These are phyloP conservation scores for Trichomalopsis sarcophagae DNA, from an alignment of 1,140 invertebrate species.

Conservation along the genomic window DNA sequence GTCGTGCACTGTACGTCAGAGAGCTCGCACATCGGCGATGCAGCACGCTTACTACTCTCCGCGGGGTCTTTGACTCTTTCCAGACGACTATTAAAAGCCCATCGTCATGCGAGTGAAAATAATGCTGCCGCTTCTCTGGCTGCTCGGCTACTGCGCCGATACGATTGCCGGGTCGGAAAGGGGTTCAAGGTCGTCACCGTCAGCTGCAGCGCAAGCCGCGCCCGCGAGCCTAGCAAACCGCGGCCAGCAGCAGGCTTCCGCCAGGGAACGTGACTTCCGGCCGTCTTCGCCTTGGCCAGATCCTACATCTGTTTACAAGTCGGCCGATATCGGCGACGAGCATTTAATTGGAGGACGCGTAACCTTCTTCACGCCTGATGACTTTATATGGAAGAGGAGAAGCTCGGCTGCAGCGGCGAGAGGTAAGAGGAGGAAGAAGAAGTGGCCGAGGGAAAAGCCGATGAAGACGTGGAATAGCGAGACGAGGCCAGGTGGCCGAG, in stretches of 20 bases:
- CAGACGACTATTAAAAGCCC: slow-evolving; percentile 10
- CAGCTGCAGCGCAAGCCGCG: not conserved
- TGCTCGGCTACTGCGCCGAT: not conserved
- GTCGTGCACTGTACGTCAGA: slow-evolving; percentile 16
- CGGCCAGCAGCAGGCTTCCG: not conserved
- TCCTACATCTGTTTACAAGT: not conserved
- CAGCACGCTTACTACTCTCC: not conserved
- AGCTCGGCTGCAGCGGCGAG: too few relatives aligned
- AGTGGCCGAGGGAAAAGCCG: not conserved
- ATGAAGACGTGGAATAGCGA: not conserved
- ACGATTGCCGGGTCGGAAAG: not conserved
- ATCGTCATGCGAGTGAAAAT: slow-evolving; percentile 33
- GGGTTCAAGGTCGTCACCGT: slow-evolving; percentile 13
- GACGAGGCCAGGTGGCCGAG: not conserved
- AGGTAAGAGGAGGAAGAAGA: not conserved
- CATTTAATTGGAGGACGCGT: not conserved
- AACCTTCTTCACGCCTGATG: not conserved
- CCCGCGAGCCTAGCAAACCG: not conserved
- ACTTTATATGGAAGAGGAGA: not conserved
- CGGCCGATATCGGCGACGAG: not conserved
- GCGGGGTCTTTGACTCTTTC: slow-evolving; percentile 32
- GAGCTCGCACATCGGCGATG: slow-evolving; percentile 4
- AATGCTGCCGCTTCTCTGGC: slow-evolving; percentile 3
- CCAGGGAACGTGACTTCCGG: not conserved
- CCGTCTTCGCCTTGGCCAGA: not conserved